Base-by-base conservation (phyloP, 2,113 vertebrate species). In the Pteruthius melanotis region DNA sequence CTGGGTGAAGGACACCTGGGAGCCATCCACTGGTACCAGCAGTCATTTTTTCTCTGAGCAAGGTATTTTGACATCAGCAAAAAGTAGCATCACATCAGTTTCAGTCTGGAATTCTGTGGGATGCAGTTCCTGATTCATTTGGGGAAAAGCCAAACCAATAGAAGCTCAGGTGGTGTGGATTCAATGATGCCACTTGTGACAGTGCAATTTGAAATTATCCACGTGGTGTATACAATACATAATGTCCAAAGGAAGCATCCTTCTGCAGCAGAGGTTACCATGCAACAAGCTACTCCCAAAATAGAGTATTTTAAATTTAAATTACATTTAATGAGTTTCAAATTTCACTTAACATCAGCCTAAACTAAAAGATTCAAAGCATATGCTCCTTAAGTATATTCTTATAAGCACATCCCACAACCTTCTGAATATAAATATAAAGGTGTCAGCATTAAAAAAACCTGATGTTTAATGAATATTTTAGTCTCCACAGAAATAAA, bases 291-390 rank as follows among this genome's bases (percentile, higher is more conserved):
- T 85, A 2, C 40, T 94, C 78, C 44, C 78, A 49, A 18, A 81
- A 76, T 64, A 72, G 17, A 86, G 42, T 15, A 79, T 53, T 82
- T 81, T 72, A 83, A 92, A 94, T 88, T 71, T 52, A 69, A 87
- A 87, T 87, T 59, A 37, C 39, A 53, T 15, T 60, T 45, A 60
- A 69, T 87, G 63, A 69, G 17, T 89, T 87, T 45, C 78, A 66
- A 93, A 89, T 56, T 69, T 50, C 87, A 56, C 33, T 91, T 91
- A 61, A 70, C 77, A 57, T 63, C 76, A 83, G 49, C n/a, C 57
- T 65, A 68, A 89, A 90, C 79, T 9, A n/a, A 66, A 93, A 87
- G 40, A 71, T 44, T 69, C 65, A 82, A 83, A 74, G 87, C 68
- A 83, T 27, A 50, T 35, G 37, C 28, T 90, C n/a, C 59, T 70